Evolutionary conservation across 2,113 vertebrate genomes (phyloP).

Genomic region (Arenaria interpres): DNA sequence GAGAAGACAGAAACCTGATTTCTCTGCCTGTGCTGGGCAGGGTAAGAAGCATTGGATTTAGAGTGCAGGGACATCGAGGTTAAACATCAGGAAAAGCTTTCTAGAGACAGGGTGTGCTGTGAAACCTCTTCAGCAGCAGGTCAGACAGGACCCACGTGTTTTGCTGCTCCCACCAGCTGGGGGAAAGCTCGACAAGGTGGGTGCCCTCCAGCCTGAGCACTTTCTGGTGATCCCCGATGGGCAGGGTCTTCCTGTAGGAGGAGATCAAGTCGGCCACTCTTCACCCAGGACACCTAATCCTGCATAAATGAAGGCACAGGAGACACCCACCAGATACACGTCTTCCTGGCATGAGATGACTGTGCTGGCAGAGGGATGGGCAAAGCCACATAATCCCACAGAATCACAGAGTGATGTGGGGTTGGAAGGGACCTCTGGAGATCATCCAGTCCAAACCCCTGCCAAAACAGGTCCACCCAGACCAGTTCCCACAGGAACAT

Average conservation of each 20-base stretch:
- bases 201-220: not conserved
- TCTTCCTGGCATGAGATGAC: fast-evolving
- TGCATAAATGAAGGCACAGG: fast-evolving
- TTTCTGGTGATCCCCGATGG: not conserved
- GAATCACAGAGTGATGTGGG: not conserved
- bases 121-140: not conserved
- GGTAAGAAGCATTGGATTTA: not conserved
- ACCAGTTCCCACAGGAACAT: too few species aligned
- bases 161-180: not conserved
- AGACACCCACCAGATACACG: not conserved
- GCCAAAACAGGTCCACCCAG: too few species aligned
- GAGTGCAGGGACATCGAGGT: not conserved
- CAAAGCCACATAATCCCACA: not conserved
- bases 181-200: fast-evolving
- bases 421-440: too few species aligned
- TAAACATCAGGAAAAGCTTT: not conserved
- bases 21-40: not conserved
- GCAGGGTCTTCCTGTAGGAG: not conserved
- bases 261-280: not conserved
- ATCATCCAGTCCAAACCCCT: too few species aligned
- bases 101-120: fast-evolving
- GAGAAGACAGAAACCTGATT: not conserved
- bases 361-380: not conserved
- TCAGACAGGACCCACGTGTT: not conserved
- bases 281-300: not conserved